A percentile compares a stretch with the other conserved stretches of the same genome.
These are phyloP conservation scores for Pristis pectinata DNA, from an alignment of 2,797 vertebrate species.

Conservation along the genomic window DNA sequence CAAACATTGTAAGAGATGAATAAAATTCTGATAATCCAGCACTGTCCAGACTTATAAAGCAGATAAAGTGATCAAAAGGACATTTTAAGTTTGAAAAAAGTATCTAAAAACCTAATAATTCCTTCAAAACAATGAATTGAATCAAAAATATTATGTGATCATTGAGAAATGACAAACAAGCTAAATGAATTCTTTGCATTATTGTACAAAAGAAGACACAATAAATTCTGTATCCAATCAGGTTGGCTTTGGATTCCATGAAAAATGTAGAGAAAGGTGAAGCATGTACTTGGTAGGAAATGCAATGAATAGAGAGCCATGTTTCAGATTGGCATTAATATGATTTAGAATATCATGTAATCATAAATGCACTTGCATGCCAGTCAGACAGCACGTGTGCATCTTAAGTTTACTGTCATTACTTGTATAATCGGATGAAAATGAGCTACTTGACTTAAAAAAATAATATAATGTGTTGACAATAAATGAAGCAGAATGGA, in stretches of 20 bases:
- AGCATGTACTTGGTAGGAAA: neutral
- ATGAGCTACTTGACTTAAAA: neutral
- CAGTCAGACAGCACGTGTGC: neutral
- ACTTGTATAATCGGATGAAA: neutral
- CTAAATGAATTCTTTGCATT: neutral
- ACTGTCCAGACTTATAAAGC: neutral
- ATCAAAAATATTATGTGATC: neutral
- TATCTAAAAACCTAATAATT: neutral
- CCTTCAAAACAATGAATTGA: neutral
- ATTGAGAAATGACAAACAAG: neutral
- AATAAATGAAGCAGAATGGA: neutral
- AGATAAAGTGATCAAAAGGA: neutral
- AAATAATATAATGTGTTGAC: neutral
- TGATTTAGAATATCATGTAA: neutral
- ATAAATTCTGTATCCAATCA: neutral
- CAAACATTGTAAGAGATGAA: conserved; percentile 5
- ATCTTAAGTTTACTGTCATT: neutral
- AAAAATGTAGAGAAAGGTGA: neutral
- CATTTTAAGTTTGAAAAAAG: neutral
- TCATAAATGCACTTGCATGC: neutral
- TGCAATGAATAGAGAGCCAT: neutral
- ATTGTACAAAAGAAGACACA: neutral
- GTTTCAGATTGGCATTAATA: neutral
- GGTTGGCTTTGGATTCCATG: neutral
- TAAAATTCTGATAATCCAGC: neutral